phyloP scores from a whole-genome alignment of 2,113 vertebrate species.

The Phodopus roborovskii region DNA sequence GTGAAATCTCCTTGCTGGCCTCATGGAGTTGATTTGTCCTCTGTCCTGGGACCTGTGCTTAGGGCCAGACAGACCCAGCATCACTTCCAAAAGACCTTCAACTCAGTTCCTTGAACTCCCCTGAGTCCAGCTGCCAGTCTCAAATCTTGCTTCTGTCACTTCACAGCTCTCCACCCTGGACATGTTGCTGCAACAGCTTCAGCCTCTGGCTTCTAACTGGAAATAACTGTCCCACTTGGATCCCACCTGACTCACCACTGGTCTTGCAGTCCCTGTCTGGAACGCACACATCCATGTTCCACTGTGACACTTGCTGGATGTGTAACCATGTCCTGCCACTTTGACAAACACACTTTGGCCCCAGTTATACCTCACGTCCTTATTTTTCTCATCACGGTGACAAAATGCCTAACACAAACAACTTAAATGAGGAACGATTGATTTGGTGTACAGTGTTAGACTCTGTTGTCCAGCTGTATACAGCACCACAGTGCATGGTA shows the following conservation, averaged over 20 bases:
- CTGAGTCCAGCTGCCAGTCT: neutral
- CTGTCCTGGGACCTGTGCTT: neutral
- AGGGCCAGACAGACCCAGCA: neutral
- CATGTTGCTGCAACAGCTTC: neutral
- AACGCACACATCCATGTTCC: neutral
- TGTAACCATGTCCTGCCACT: neutral
- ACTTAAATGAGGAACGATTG: neutral
- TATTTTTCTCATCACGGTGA: neutral
- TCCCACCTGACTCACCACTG: neutral
- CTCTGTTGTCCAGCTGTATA: neutral
- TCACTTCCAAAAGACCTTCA: neutral
- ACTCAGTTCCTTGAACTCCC: neutral
- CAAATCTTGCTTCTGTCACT: neutral
- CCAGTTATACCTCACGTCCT: no score
- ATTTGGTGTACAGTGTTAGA: neutral
- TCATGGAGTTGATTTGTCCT: neutral
- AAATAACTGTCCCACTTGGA: neutral
- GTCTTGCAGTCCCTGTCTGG: neutral
- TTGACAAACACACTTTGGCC: no score
- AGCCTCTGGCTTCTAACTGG: neutral
- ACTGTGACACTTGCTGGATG: neutral
- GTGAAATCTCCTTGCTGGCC: neutral
- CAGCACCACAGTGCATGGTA: neutral
- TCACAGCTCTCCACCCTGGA: neutral
- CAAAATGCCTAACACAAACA: neutral